Evolutionary conservation across 1,140 invertebrate species (phyloP).

Genomic region (Meloidogyne hapla): DNA sequence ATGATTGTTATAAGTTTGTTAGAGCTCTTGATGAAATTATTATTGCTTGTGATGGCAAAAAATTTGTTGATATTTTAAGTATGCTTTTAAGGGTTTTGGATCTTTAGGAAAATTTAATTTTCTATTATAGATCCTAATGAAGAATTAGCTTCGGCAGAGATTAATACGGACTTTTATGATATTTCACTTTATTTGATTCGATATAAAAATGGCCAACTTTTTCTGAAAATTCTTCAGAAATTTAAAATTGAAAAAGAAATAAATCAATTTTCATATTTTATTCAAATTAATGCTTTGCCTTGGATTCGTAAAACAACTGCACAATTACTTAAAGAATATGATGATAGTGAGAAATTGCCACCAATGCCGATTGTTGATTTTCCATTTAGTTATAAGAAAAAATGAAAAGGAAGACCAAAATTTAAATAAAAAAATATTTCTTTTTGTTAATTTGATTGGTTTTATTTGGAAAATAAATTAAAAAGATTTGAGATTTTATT

Average conservation of each 20-base stretch:
- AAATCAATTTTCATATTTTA: not conserved
- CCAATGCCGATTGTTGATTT: not conserved
- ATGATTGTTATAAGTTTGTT: not conserved
- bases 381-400: not conserved
- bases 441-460: not conserved
- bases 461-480: no score
- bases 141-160: not conserved
- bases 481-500: no score
- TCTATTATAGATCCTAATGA: not conserved
- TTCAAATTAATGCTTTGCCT: not conserved
- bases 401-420: not conserved
- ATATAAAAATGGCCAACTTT: not conserved
- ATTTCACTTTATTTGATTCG: not conserved
- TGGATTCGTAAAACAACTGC: not conserved
- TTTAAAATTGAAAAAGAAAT: not conserved
- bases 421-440: no score
- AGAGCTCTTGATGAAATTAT: not conserved
- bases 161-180: not conserved
- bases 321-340: not conserved
- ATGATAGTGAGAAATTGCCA: not conserved
- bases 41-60: not conserved
- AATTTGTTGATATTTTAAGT: not conserved
- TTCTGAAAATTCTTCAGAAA: not conserved
- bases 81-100: no score
- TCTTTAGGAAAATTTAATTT: not conserved